Base-by-base conservation (phyloP, 2,888 invertebrate genomes). In the Saturnia japonica region DNA sequence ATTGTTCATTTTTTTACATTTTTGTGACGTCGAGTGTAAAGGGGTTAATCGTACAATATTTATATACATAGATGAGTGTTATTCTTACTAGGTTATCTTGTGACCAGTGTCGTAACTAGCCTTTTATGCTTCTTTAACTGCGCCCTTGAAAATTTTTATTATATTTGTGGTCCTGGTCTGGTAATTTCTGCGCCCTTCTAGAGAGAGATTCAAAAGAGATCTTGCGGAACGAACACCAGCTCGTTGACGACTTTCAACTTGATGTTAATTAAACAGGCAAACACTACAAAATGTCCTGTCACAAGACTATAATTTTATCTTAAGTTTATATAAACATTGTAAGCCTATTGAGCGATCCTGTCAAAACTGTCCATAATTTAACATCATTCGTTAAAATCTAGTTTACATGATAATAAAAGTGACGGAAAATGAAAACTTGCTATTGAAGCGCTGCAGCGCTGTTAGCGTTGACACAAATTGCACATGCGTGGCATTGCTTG, bases 381-480 rank as follows among this genome's bases (percentile, higher is more conserved):
- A 47, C 6, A 16, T 19, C 6, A 47, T 47, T 19, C 0, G 7
- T 47, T 47, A 47, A 19, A 16, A n/a, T 47, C 16, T 19, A n/a
- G 19, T 16, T 19, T 4, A 47, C 19, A n/a, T 19, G 16, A 7
- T n/a, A 34, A 34, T 34, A 34, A 34, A 34, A 34, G 6, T 34
- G 6, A 34, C 6, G 34, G n/a, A 34, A 6, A 34, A 6, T 16
- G 4, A 47, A 47, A 47, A 19, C 8, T 47, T 47, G 19, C 22
- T 54, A n/a, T 25, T 60, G 40, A 64, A 57, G 54, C 62, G 74
- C 60, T 73, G 16, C 25, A 74, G 57, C 69, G 67, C 66, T 71
- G 28, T 64, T n/a, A 71, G 7, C n/a, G 34, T 69, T 22, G 45
- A 71, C 64, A 72, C 57, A 74, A 71, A 70, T 71, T 71, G 68